Conservation (phyloP, 2,888 invertebrate species). For the Globia sparganii region DNA sequence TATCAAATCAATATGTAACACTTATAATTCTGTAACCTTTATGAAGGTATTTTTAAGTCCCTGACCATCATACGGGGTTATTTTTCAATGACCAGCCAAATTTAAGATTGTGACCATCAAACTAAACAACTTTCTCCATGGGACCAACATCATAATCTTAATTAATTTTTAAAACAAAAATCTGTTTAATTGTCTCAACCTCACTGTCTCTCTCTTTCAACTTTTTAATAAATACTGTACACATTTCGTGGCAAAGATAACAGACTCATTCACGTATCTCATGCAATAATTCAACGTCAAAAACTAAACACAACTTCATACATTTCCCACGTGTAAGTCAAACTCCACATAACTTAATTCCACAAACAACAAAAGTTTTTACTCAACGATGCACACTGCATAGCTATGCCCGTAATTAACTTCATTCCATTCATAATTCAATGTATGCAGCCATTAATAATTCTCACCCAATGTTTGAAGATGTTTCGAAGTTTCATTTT, state of each 20-base stretch:
- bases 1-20: too few relatives aligned
- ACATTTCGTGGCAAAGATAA: neutral
- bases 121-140: too few relatives aligned
- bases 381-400: constrained; percentile 26
- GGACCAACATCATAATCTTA: too few relatives aligned
- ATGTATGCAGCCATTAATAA: constrained; percentile 50
- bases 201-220: neutral
- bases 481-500: constrained; percentile 86
- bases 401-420: neutral
- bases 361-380: constrained; percentile 20
- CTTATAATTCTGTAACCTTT: too few relatives aligned
- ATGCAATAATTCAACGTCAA: constrained; percentile 14
- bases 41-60: too few relatives aligned
- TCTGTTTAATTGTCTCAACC: neutral
- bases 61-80: too few relatives aligned
- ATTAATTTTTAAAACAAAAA: too few relatives aligned
- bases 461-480: constrained; percentile 87
- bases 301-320: constrained; percentile 22
- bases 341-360: constrained; percentile 1
- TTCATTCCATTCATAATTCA: constrained; percentile 19
- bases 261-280: neutral
- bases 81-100: too few relatives aligned
- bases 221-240: neutral
- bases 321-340: constrained; percentile 44
- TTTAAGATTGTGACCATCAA: too few relatives aligned